Conservation (phyloP, 2,888 invertebrate species). For the Gisinianus flammeolus region DNA sequence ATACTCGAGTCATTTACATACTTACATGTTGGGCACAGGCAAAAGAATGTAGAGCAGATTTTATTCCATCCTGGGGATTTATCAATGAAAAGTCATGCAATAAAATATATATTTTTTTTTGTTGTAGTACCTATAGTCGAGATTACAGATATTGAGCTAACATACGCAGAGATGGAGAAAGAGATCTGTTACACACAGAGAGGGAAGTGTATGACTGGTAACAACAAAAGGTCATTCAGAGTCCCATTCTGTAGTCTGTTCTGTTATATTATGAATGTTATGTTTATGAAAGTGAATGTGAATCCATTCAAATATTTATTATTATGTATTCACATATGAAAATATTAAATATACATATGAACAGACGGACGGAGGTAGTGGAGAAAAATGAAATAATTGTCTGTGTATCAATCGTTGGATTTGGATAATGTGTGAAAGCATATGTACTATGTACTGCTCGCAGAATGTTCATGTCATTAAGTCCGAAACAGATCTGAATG, state of each 20-base stretch:
- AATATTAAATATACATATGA: background rate
- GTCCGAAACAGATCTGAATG: background rate
- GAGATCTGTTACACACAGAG: too few species aligned
- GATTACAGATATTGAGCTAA: background rate
- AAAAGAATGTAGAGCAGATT: background rate
- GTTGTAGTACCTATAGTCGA: background rate
- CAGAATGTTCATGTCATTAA: background rate
- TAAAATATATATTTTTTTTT: background rate
- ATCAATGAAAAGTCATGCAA: slow-evolving; percentile 14
- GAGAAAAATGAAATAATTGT: slow-evolving; percentile 18
- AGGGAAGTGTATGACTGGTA: too few species aligned
- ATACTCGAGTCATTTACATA: background rate
- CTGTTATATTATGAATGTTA: too few species aligned
- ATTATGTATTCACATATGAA: too few species aligned
- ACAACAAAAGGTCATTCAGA: too few species aligned
- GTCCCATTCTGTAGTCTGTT: too few species aligned
- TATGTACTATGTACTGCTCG: too few species aligned
- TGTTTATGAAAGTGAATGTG: too few species aligned
- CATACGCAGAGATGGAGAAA: too few species aligned
- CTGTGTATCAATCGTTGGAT: background rate
- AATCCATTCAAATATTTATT: too few species aligned
- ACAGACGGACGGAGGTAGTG: background rate
- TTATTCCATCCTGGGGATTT: background rate
- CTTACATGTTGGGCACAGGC: background rate
- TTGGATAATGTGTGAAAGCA: background rate